Conservation (phyloP, 2,113 vertebrate genomes). For the Uria lomvia region DNA sequence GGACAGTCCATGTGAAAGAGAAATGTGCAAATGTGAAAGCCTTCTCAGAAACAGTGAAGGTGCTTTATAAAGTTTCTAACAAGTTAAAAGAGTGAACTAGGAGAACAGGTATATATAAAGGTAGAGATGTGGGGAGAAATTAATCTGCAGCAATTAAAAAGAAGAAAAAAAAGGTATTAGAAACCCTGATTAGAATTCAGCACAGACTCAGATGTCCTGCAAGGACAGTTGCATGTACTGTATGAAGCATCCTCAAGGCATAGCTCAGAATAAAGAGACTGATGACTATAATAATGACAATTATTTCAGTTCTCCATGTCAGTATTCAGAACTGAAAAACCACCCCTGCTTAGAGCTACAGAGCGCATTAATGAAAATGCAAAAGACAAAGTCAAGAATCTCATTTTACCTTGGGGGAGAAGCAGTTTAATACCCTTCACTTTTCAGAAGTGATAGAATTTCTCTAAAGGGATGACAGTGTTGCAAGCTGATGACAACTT, state of each 20-base stretch:
- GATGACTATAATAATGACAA: constrained; percentile 9
- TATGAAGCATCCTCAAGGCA: background rate
- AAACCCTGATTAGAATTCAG: constrained; percentile 1
- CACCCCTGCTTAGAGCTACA: background rate
- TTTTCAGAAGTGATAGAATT: background rate
- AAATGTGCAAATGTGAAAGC: background rate
- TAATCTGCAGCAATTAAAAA: background rate
- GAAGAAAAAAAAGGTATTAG: background rate
- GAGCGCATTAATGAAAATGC: constrained; percentile 1
- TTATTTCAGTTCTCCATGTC: constrained; percentile 6
- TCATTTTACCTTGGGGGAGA: background rate
- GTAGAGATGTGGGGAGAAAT: background rate
- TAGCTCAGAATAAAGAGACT: background rate
- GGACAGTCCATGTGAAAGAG: background rate
- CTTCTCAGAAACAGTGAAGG: background rate
- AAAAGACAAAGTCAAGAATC: background rate
- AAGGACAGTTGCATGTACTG: background rate
- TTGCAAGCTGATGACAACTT: background rate
- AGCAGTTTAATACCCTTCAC: background rate
- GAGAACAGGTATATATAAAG: background rate
- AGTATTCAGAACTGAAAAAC: background rate
- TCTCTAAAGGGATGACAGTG: background rate
- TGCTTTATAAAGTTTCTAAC: background rate
- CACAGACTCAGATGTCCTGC: background rate
- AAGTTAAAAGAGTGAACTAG: background rate